A percentile compares a stretch with the other conserved stretches of the same genome.
Evolutionary conservation across 2,113 vertebrate genomes (phyloP).

Genomic region (Paramisgurnus dabryanus): DNA sequence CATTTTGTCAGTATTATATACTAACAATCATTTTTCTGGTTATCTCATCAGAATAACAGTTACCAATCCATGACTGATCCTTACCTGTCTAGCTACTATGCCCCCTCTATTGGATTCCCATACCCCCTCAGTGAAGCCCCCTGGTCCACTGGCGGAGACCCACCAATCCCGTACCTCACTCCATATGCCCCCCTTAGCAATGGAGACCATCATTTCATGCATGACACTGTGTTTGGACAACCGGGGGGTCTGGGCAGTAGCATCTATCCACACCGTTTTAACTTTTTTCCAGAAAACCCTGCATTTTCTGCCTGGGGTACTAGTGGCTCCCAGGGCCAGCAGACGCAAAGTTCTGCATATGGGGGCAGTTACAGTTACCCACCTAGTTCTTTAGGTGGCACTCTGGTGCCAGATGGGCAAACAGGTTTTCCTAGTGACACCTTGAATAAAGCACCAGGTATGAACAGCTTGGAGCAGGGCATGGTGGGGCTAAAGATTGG

Average conservation of each 20-base stretch:
- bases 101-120: conserved; percentile 94
- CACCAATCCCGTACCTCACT: conserved; percentile 94
- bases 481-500: conserved; percentile 95
- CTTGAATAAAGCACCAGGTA: conserved; percentile 92
- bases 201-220: conserved; percentile 97
- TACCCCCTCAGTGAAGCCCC: conserved; percentile 96
- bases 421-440: conserved; percentile 93
- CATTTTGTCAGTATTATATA: conserved; percentile 26
- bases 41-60: conserved; percentile 86
- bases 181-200: conserved; percentile 97
- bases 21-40: conserved; percentile 44
- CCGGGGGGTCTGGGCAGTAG: conserved; percentile 92
- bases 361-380: conserved; percentile 96
- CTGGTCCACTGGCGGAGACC: conserved; percentile 97
- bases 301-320: conserved; percentile 96
- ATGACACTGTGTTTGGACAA: conserved; percentile 95
- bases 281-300: conserved; percentile 96
- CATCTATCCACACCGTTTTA: conserved; percentile 95
- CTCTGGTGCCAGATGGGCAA: conserved; percentile 89
- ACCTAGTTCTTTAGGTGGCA: conserved; percentile 91
- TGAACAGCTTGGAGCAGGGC: conserved; percentile 95
- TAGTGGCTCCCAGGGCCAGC: conserved; percentile 93
- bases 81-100: conserved; percentile 95
- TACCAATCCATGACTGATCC: conserved; percentile 98
- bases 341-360: conserved; percentile 93